Conservation (phyloP, 2,797 vertebrate genomes). For the Falco rusticolus region DNA sequence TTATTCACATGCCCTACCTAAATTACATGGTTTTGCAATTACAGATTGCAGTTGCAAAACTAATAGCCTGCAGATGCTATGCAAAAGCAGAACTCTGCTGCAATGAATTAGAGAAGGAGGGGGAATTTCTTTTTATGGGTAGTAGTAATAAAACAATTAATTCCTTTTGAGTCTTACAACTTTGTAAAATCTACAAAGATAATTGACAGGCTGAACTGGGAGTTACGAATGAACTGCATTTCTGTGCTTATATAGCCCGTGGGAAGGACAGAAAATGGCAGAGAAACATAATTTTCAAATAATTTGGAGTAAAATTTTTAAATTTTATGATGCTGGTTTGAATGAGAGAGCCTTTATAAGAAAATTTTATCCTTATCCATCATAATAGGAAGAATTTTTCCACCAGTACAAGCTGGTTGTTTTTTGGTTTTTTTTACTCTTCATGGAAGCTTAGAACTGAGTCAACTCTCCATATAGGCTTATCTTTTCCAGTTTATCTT, state of each 20-base stretch:
- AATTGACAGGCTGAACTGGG: not conserved
- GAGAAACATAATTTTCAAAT: not conserved
- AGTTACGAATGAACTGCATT: not conserved
- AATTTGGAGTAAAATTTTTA: not conserved
- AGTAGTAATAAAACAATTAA: conserved; percentile 49
- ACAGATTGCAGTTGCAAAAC: conserved; percentile 64
- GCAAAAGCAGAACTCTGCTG: conserved; percentile 32
- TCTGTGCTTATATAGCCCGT: not conserved
- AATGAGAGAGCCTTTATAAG: not conserved
- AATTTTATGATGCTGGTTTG: not conserved
- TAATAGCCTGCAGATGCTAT: conserved; percentile 64
- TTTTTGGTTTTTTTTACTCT: not conserved
- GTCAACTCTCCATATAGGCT: not conserved
- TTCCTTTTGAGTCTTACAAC: conserved; percentile 30
- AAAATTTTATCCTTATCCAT: not conserved
- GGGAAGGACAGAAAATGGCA: not conserved
- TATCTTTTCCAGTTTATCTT: not conserved
- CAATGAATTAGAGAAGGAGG: conserved; percentile 1
- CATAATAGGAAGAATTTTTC: not conserved
- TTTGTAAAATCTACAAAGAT: conserved; percentile 30
- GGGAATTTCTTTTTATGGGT: conserved; percentile 29
- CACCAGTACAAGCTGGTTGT: not conserved
- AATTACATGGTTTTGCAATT: conserved; percentile 72
- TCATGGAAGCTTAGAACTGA: not conserved
- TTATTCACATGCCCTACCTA: conserved; percentile 53